Percentiles rank a stretch among this genome's conserved stretches.
phyloP scores from a whole-genome alignment of 2,797 vertebrate species.

The Hydrophis major region DNA sequence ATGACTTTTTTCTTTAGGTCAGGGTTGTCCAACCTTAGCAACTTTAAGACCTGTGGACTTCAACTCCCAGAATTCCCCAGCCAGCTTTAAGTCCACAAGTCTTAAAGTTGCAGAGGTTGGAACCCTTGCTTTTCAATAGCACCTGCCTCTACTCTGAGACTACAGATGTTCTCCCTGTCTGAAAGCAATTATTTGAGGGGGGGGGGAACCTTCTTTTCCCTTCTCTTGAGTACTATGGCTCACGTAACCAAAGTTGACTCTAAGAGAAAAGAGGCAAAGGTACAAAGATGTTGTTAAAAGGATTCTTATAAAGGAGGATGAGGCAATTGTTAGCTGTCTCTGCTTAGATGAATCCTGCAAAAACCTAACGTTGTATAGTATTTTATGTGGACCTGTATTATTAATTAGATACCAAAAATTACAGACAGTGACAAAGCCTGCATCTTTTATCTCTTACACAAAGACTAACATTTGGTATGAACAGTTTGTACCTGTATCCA shows the following conservation, averaged over 20 bases:
- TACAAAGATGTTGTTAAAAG: not conserved
- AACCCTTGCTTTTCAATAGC: not conserved
- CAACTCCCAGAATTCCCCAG: not conserved
- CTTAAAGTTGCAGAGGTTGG: not conserved
- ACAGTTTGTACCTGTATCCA: not conserved
- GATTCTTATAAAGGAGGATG: not conserved
- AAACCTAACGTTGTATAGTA: not conserved
- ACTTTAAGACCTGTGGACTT: not conserved
- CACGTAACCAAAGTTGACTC: too few species aligned
- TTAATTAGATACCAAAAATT: not conserved
- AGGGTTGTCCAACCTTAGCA: not conserved
- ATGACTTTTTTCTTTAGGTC: not conserved
- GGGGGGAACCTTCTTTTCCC: not conserved
- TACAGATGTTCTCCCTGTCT: not conserved
- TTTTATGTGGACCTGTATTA: not conserved
- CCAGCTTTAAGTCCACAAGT: not conserved
- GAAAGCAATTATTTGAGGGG: not conserved
- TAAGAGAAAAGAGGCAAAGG: not conserved
- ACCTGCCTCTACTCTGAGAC: not conserved
- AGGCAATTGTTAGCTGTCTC: not conserved
- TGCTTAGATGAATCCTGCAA: not conserved
- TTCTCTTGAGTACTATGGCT: not conserved
- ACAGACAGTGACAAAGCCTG: not conserved
- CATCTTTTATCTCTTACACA: not conserved
- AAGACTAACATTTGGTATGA: not conserved